phyloP scores from a whole-genome alignment of 2,888 invertebrate species.

The Cantharis rustica region DNA sequence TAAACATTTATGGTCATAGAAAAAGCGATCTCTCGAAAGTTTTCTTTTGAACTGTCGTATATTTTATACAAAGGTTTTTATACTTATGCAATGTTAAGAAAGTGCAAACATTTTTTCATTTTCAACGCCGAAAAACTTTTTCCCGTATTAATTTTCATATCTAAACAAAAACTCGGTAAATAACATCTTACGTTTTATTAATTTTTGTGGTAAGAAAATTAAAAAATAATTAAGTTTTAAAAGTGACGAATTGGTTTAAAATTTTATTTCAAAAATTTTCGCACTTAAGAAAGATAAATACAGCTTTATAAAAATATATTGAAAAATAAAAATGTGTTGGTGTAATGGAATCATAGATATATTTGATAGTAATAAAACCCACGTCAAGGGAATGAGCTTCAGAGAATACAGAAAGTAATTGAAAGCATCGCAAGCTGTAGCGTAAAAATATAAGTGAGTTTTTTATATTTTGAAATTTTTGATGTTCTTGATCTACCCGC shows the following conservation, averaged over 20 bases:
- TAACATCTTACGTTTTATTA: too few species aligned
- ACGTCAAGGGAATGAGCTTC: background rate
- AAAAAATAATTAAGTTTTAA: background rate
- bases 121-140: background rate
- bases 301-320: background rate
- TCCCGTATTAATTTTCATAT: too few species aligned
- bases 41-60: background rate
- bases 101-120: background rate
- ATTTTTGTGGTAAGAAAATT: too few species aligned
- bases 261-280: background rate
- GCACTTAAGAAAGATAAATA: background rate
- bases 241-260: background rate
- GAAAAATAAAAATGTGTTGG: background rate
- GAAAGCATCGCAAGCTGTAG: background rate
- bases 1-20: background rate
- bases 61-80: background rate
- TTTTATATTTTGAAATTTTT: background rate
- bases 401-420: background rate
- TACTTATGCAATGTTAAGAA: background rate
- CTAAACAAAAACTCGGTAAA: too few species aligned
- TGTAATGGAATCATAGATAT: background rate
- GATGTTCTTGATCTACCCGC: background rate
- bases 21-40: background rate
- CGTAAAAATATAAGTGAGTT: background rate
- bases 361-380: background rate